phyloP scores from a whole-genome alignment of 2,797 vertebrate genomes.

The Muraenolepis orangiensis region DNA sequence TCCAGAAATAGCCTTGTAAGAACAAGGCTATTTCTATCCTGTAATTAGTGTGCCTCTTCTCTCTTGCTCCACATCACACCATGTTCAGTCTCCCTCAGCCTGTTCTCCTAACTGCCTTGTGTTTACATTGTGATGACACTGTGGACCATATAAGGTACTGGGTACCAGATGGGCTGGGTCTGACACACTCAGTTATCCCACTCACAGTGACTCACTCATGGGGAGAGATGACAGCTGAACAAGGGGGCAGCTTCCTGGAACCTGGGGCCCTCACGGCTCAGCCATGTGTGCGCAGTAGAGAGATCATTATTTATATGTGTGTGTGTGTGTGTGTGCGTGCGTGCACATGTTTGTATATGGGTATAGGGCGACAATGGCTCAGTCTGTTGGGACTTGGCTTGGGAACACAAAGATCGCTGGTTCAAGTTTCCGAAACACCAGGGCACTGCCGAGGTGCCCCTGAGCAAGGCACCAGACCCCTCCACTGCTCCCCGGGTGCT shows the following conservation, averaged over 20 bases:
- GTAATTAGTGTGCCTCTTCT: neutral
- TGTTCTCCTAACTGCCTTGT: neutral
- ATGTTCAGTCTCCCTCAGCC: neutral
- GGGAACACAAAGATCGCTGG: too few species aligned
- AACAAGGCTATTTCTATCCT: neutral
- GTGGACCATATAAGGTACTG: slow-evolving; percentile 45
- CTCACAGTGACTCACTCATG: slow-evolving; percentile 51
- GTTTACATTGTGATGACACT: slow-evolving; percentile 7
- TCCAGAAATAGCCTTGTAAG: neutral
- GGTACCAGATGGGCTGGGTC: slow-evolving; percentile 37
- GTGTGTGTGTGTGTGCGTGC: neutral
- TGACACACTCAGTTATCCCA: slow-evolving; percentile 38
- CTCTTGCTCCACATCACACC: neutral
- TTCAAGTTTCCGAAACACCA: too few species aligned
- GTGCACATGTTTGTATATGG: neutral
- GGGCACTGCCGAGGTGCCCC: too few species aligned
- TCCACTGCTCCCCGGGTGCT: too few species aligned
- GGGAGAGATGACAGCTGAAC: slow-evolving; percentile 39
- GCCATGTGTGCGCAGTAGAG: slow-evolving; percentile 21
- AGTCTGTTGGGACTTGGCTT: too few species aligned
- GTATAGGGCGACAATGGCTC: too few species aligned
- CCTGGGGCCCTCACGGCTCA: slow-evolving; percentile 36
- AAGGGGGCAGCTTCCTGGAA: slow-evolving; percentile 40
- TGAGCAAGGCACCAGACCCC: too few species aligned
- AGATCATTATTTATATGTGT: neutral